Base-by-base conservation (phyloP, 2,797 vertebrate genomes). In the Myotis daubentonii region DNA sequence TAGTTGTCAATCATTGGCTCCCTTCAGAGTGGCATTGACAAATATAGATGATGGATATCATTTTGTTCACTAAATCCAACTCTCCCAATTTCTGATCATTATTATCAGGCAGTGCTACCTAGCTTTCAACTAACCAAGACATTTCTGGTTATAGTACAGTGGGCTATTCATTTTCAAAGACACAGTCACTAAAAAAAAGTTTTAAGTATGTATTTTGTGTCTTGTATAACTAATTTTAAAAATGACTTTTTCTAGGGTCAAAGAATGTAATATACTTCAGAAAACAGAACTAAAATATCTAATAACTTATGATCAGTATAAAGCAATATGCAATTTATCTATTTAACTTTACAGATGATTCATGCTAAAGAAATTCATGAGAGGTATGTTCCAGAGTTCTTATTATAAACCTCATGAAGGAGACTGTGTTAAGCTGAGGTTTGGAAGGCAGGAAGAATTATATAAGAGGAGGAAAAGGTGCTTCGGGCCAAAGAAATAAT, bases 271-370 rank as follows among this genome's bases (percentile, higher is more conserved):
- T 22, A 22, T 72, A 28, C 22, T 44, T 78, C 28, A 93, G 30
- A 70, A 85, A 91, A 89, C 5, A 55, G 55, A 81, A 81, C 28
- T 22, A 74, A 88, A 83, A 71, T 25, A 51, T 9, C 66, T 86
- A 65, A 49, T 25, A 66, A 65, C 55, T 88, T 93, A 33, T 87
- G 25, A 84, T 19, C 38, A 80, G 5, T 30, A 76, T 60, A 49
- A 88, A 86, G 44, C 70, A 91, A 94, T 76, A 38, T 33, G 3
- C 71, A 92, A 51, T 38, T 72, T 72, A 71, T 47, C 71, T 90
- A 57, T 38, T 76, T 72, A 76, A 44, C 53, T 60, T 90, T 86
- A 25, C 3, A 75, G 70, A 74, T 90, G 41, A 89, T 47, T 72
- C n/a, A 83, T 66, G 30, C 8, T 71, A 93, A 83, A 23, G 5